These are phyloP conservation scores for Boulengeromyrus knoepffleri DNA, from an alignment of 2,113 vertebrate genomes.

Conservation along the genomic window DNA sequence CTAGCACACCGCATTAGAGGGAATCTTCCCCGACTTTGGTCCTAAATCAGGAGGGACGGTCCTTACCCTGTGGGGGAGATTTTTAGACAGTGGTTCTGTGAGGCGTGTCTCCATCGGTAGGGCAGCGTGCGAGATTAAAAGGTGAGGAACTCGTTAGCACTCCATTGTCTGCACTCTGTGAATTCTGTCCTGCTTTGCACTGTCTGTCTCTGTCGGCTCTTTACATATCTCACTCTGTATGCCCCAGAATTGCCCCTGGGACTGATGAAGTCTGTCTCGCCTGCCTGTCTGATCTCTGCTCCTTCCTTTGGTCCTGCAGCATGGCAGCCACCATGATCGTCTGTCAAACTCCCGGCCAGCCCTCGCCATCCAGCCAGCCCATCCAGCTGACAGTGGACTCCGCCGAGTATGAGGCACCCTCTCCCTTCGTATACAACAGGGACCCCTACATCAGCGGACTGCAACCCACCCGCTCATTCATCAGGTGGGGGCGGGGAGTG, in stretches of 20 bases:
- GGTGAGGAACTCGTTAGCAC: slow-evolving; percentile 52
- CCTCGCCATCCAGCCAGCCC: slow-evolving; percentile 52
- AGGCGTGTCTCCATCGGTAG: slow-evolving; percentile 73
- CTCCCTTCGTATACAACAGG: slow-evolving; percentile 74
- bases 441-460: slow-evolving; percentile 80
- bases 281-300: neutral
- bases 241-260: neutral
- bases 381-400: slow-evolving; percentile 77
- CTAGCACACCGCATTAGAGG: slow-evolving; percentile 78
- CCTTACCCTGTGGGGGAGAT: slow-evolving; percentile 77
- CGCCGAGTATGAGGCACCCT: slow-evolving; percentile 53
- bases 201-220: neutral
- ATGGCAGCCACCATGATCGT: slow-evolving; percentile 51
- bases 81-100: slow-evolving; percentile 75
- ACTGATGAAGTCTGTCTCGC: neutral
- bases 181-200: neutral
- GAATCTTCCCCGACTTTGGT: slow-evolving; percentile 81
- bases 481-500: slow-evolving; percentile 66
- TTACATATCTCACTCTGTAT: neutral
- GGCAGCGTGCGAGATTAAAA: slow-evolving; percentile 72
- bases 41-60: slow-evolving; percentile 84
- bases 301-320: slow-evolving; percentile 32
- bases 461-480: slow-evolving; percentile 83
- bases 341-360: slow-evolving; percentile 77
- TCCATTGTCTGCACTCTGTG: neutral